Base-by-base conservation (phyloP, 2,113 vertebrate genomes). In the Amphiprion ocellaris region DNA sequence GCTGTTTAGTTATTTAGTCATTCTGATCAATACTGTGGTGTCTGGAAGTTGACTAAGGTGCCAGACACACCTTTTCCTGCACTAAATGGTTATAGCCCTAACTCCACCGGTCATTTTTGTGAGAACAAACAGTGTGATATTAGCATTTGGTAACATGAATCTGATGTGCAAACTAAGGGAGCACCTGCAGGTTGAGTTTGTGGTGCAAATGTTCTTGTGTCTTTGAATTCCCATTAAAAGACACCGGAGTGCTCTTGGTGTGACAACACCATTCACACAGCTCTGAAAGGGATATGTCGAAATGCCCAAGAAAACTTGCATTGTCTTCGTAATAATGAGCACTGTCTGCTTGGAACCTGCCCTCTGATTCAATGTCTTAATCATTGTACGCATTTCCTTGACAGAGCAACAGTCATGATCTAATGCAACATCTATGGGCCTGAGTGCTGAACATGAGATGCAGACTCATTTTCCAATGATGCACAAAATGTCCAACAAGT, bases 271-370 rank as follows among this genome's bases (percentile, higher is more conserved):
- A 21, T 50, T 63, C 75, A 24, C 21, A 56, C 12, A 50, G 19
- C 3, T 24, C 28, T 62, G 11, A 65, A 64, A 54, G 55, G 33
- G 11, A 70, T 69, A 68, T 65, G 64, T 55, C 58, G 8, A 68
- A 69, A 83, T 67, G 15, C 19, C 49, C 21, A n/a, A 21, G 19
- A 28, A 44, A 10, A 5, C 59, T 52, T 69, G 53, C 23, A 54
- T 2, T 37, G 23, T 77, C 4, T 21, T 16, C 28, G 55, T 55
- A 55, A 24, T 28, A 19, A 49, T 19, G 30, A 14, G 10, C 23
- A 54, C 7, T 5, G 10, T 37, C 24, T 71, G 12, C 56, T 26
- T 41, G 23, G 60, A 59, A 56, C 70, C 4, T 53, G 30, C 28
- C n/a, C 50, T 24, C 16, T 10, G 12, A 33, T 33, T 71, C 12